Conservation (phyloP, 2,888 invertebrate genomes). For the Palloptera scutellata region DNA sequence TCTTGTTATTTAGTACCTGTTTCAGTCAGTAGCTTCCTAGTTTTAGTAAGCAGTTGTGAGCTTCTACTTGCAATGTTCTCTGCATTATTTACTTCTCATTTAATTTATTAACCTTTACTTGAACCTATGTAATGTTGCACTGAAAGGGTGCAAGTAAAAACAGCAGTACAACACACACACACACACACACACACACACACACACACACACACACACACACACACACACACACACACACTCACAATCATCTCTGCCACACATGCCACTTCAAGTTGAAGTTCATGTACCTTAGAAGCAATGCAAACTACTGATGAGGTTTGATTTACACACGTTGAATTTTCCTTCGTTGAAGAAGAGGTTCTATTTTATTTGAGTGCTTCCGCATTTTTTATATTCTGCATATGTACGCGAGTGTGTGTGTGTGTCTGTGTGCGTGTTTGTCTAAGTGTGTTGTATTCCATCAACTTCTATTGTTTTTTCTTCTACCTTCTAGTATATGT, state of each 20-base stretch:
- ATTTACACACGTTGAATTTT: too few species aligned
- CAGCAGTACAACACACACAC: background rate
- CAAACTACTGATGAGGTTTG: background rate
- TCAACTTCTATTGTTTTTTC: background rate
- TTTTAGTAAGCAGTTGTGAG: too few species aligned
- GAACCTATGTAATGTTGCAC: slow-evolving; percentile 21
- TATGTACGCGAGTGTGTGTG: background rate
- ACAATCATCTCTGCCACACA: background rate
- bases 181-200: background rate
- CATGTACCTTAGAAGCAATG: slow-evolving; percentile 9
- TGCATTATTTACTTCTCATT: too few species aligned
- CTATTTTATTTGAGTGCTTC: slow-evolving; percentile 13
- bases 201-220: background rate
- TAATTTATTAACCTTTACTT: slow-evolving; percentile 13
- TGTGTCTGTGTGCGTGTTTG: background rate
- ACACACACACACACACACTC: background rate
- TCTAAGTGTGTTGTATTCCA: background rate
- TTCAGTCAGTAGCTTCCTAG: too few species aligned
- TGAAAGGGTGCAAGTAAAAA: slow-evolving; percentile 17
- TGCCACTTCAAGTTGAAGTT: background rate
- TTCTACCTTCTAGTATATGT: background rate
- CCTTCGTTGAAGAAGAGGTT: too few species aligned
- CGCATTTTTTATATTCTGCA: slow-evolving; percentile 1
- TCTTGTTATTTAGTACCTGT: too few species aligned
- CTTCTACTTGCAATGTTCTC: too few species aligned